Evolutionary conservation across 2,888 invertebrate species (phyloP).

Genomic region (Poecilus cupreus): DNA sequence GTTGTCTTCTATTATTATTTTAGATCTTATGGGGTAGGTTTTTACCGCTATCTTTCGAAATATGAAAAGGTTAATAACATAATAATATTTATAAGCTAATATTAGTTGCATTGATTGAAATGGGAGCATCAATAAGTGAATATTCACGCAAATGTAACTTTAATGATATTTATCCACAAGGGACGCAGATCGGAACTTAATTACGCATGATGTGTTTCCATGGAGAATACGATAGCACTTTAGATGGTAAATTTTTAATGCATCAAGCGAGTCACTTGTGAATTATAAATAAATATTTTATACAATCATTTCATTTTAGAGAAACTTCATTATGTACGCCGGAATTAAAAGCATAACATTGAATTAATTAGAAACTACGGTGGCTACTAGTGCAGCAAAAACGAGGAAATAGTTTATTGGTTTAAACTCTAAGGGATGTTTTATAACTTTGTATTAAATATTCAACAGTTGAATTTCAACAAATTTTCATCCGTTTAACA

Average conservation of each 20-base stretch:
- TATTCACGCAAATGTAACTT: neutral
- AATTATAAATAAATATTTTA: constrained; percentile 21
- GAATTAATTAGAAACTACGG: neutral
- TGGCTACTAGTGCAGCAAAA: neutral
- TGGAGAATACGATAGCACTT: constrained; percentile 14
- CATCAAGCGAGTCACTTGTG: neutral
- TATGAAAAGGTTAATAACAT: too few species aligned
- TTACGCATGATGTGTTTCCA: constrained; percentile 5
- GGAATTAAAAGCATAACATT: neutral
- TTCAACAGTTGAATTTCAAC: too few species aligned
- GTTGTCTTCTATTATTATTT: too few species aligned
- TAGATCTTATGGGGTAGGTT: too few species aligned
- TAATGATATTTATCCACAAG: constrained; percentile 26
- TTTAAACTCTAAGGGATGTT: neutral
- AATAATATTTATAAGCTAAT: neutral
- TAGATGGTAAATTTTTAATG: constrained; percentile 24
- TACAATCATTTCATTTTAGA: constrained; percentile 17
- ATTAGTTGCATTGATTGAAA: neutral
- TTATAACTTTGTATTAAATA: too few species aligned
- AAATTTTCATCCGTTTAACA: too few species aligned
- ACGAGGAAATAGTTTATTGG: neutral
- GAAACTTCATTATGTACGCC: constrained; percentile 4
- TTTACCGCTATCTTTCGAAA: too few species aligned
- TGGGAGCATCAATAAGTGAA: constrained; percentile 4
- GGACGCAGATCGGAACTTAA: constrained; percentile 22